These are phyloP conservation scores for Caiman crocodilus DNA, from an alignment of 2,797 vertebrate genomes.

Conservation along the genomic window DNA sequence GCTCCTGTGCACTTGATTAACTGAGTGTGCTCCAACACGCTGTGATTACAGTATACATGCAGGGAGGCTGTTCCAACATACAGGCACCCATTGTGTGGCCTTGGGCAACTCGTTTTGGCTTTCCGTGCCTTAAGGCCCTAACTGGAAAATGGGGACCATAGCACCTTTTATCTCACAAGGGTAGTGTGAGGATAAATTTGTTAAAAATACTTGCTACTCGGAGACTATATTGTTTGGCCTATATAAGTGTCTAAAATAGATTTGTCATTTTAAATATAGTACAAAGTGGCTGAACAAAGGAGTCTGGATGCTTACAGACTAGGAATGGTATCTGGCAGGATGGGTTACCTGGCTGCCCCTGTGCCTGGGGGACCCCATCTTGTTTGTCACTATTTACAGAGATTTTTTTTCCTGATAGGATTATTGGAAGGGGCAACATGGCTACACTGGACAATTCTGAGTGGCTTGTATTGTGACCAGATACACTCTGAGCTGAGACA, in stretches of 20 bases:
- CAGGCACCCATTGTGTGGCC: background rate
- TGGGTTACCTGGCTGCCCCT: background rate
- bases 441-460: background rate
- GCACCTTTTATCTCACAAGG: background rate
- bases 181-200: background rate
- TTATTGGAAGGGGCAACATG: background rate
- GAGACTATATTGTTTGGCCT: background rate
- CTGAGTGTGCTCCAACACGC: too few species aligned
- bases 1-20: too few species aligned
- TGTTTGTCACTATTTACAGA: conserved; percentile 20
- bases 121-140: background rate
- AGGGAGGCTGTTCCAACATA: too few species aligned
- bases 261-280: background rate
- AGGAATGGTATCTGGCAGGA: background rate
- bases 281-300: background rate
- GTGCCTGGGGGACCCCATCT: background rate
- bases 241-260: background rate
- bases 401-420: conserved; percentile 12
- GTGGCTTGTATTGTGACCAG: background rate
- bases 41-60: too few species aligned
- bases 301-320: background rate
- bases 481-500: conserved; percentile 18
- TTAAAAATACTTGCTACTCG: background rate
- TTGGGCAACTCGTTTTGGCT: background rate
- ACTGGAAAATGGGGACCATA: background rate